These are phyloP conservation scores for Chiroxiphia lanceolata DNA, from an alignment of 2,797 vertebrate genomes.

Conservation along the genomic window DNA sequence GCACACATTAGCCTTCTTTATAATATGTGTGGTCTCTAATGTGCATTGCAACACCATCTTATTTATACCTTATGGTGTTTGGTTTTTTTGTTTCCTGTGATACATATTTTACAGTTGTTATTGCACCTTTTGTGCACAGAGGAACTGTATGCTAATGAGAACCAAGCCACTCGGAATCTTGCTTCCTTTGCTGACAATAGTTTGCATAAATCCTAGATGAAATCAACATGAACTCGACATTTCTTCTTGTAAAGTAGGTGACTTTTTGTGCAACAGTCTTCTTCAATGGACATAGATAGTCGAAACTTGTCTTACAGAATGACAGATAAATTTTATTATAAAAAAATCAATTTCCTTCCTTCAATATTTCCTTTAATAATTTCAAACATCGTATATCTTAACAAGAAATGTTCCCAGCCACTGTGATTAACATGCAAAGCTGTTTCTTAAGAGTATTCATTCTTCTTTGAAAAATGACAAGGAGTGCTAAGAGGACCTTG, in stretches of 20 bases:
- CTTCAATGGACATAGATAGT: slow-evolving; percentile 41
- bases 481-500: slow-evolving; percentile 60
- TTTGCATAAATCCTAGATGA: slow-evolving; percentile 39
- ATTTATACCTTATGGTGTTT: too few relatives aligned
- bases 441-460: slow-evolving; percentile 65
- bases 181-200: background rate
- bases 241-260: background rate
- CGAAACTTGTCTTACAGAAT: slow-evolving; percentile 57
- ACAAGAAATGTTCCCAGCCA: slow-evolving; percentile 33
- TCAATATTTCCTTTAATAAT: slow-evolving; percentile 69
- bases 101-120: background rate
- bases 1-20: background rate
- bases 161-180: background rate
- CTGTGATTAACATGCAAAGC: slow-evolving; percentile 70
- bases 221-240: slow-evolving; percentile 15
- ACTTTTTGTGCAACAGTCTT: slow-evolving; percentile 54
- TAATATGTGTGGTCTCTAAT: background rate
- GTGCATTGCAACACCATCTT: background rate
- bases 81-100: background rate
- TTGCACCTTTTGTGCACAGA: background rate
- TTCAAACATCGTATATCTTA: slow-evolving; percentile 59
- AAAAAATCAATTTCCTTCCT: slow-evolving; percentile 65
- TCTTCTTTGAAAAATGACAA: slow-evolving; percentile 70
- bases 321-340: slow-evolving; percentile 65
- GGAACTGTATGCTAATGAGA: background rate